phyloP scores from a whole-genome alignment of 2,888 invertebrate species.

The Venusia cambrica region DNA sequence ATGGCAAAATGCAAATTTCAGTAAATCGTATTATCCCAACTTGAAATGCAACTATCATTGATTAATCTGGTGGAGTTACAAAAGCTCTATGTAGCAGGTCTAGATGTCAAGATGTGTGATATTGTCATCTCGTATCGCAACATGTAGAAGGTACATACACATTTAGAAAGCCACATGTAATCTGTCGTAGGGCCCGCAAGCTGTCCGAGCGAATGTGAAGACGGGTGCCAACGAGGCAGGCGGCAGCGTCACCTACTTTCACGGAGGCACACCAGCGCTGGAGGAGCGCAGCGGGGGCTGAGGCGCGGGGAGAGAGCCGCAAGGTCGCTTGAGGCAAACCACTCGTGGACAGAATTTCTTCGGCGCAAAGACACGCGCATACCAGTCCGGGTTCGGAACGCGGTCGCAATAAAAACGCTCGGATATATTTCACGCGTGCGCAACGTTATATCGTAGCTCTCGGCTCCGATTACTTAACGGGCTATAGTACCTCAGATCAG shows the following conservation, averaged over 20 bases:
- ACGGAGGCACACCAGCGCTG: conserved; percentile 57
- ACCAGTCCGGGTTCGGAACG: conserved; percentile 67
- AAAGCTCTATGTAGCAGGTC: conserved; percentile 12
- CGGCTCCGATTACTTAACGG: conserved; percentile 78
- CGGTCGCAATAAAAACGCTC: conserved; percentile 75
- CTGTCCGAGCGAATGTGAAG: conserved; percentile 43
- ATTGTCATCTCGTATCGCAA: conserved; percentile 22
- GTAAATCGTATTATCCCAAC: too few species aligned
- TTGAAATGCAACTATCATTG: too few species aligned
- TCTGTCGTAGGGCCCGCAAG: conserved; percentile 55
- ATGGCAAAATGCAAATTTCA: too few species aligned
- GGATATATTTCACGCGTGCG: conserved; percentile 80
- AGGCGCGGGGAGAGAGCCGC: conserved; percentile 43
- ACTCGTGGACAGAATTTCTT: conserved; percentile 76
- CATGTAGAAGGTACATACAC: conserved; percentile 34
- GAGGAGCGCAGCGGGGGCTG: conserved; percentile 38
- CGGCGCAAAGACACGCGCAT: conserved; percentile 67
- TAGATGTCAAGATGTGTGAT: conserved; percentile 19
- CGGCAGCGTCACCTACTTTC: conserved; percentile 69
- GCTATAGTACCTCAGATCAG: too few species aligned
- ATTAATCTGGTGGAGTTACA: neutral
- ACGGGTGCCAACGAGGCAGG: conserved; percentile 45
- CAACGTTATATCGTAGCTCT: conserved; percentile 76
- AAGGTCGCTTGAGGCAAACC: conserved; percentile 80
- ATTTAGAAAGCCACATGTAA: conserved; percentile 66